Evolutionary conservation across 2,113 vertebrate genomes (phyloP), one percentile per base, ranked within the genome.

Genomic region (Herpetotheres cachinnans): DNA sequence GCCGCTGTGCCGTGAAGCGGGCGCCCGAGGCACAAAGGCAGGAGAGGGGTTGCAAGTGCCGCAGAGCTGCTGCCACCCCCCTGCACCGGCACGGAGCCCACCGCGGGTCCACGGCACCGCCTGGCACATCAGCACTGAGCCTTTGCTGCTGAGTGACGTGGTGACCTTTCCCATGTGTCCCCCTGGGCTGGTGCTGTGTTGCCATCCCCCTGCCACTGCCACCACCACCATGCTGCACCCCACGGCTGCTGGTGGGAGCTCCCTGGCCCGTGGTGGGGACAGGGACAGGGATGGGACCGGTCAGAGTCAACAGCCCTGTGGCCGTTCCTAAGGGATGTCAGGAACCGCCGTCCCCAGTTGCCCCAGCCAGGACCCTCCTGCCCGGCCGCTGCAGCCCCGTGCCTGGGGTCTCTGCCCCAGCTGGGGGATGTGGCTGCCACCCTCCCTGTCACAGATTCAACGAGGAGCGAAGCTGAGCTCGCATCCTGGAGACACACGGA

Each of bases 21-120:
- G 42, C 4, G 46, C 66, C 25, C 7, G 1, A 21, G 32, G 54
- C 54, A 17, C 4, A 7, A 21, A 76, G 55, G 55, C 55, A n/a
- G 42, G 42, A 77, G 73, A 21, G 26, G 55, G 42, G 32, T 42
- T 22, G 55, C 25, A n/a, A 46, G 42, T 30, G 15, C 55, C 2
- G 6, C 4, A 1, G 44, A 61, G 44, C 34, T 5, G 9, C 44
- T 10, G 24, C 54, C 6, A 4, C 44, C 27, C 10, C 7, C 44
- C 44, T 10, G 27, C 47, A 52, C 63, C 3, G 8, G 54, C 52
- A 16, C 65, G 3, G 13, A 49, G 54, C 65, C 24, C 80, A 9
- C 22, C 5, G 2, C 2, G 5, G 42, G 16, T 27, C 54, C 2
- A 2, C 1, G 6, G 66, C 7, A 25, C 54, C 16, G n/a, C 65